phyloP scores from a whole-genome alignment of 2,113 vertebrate species.

The Mobula birostris region DNA sequence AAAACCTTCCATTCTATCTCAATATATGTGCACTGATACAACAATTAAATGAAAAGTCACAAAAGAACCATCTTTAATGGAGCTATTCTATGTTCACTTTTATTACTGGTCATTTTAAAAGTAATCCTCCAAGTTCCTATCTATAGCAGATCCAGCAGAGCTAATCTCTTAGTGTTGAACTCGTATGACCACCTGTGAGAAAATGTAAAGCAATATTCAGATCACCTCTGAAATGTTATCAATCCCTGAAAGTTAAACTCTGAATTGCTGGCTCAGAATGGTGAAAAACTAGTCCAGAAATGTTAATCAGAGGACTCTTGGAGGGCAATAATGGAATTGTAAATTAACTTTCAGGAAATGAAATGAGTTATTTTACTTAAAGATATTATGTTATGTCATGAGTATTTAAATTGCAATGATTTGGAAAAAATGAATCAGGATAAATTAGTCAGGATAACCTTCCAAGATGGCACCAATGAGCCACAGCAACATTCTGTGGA shows the following conservation, averaged over 20 bases:
- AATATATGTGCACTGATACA: no score
- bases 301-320: neutral
- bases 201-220: neutral
- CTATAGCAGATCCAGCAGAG: neutral
- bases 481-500: no score
- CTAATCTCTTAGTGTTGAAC: neutral
- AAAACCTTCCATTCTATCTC: no score
- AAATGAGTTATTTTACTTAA: neutral
- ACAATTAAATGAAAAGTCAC: no score
- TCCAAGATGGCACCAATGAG: no score
- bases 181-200: neutral
- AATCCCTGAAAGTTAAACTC: neutral
- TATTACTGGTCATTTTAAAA: neutral
- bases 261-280: neutral
- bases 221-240: neutral
- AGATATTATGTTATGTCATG: neutral
- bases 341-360: neutral
- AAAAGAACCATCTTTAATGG: no score
- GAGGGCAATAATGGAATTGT: neutral
- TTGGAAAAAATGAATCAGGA: neutral
- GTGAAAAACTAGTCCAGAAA: neutral
- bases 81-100: no score
- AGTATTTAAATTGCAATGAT: neutral
- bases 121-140: neutral
- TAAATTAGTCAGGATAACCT: neutral